Base-by-base conservation (phyloP, 1,140 invertebrate species). In the Ephestia elutella region DNA sequence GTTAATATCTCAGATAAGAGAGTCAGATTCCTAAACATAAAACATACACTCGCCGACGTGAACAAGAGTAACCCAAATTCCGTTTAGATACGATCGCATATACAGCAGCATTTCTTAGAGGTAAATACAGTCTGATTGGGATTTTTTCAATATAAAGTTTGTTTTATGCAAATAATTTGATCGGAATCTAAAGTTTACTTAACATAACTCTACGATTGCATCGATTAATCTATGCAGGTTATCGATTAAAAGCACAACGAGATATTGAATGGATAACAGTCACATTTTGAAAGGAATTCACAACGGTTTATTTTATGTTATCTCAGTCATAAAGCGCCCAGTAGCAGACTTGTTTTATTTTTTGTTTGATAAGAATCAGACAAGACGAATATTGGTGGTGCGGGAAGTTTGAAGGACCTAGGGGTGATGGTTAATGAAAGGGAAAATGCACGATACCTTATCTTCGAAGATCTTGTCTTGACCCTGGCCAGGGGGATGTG, bases 1-100 rank as follows among this genome's bases (percentile, higher is more conserved):
- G 77, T 84, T 85, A 85, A 85, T 84, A 82, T 85, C 82, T 70
- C 48, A 78, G 82, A 86, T 84, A 81, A 82, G 71, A 75, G 73
- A 82, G 74, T 78, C 65, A 75, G 75, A 85, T 83, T 81, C 73
- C 73, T 79, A 60, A 66, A 73, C 68, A 78, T 80, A 79, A 76
- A 82, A 73, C 69, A 71, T 74, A 70, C 68, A 72, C 59, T 75
- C 70, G 73, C 74, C 77, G 78, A 75, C 74, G 64, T 75, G 62
- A 70, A 78, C 76, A 78, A 71, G 72, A 74, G 73, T 75, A 80
- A 77, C 78, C 71, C 67, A 78, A 73, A 81, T 84, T 80, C 75
- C 65, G 73, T 30, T 19, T 57, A 71, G 82, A 84, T 84, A 80
- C 68, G 61, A 83, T 81, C 80, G 65, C 78, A 80, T 83, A 82